Percentiles rank a stretch among this genome's conserved stretches.
These are phyloP conservation scores for Aporophyla nigra DNA, from an alignment of 2,888 invertebrate genomes.

Conservation along the genomic window DNA sequence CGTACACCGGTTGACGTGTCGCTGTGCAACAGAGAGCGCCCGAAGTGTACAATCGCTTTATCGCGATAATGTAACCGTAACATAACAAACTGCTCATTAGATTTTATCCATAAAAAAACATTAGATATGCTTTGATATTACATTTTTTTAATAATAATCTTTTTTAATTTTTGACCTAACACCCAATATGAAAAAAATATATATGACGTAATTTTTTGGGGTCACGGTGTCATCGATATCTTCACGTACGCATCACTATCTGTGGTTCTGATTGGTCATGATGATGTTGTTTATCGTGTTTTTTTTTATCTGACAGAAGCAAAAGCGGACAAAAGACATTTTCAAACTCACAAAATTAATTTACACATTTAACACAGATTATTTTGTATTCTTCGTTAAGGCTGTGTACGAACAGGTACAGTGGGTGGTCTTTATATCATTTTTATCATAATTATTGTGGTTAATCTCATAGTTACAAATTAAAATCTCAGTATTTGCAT, in stretches of 20 bases:
- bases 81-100: neutral
- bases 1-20: no score
- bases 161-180: neutral
- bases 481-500: conserved; percentile 12
- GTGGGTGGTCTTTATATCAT: neutral
- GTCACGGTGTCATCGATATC: conserved; percentile 37
- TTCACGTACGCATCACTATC: conserved; percentile 18
- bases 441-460: neutral
- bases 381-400: neutral
- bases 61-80: no score
- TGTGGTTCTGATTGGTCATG: conserved; percentile 30
- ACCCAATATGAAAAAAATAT: neutral
- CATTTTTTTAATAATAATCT: no score
- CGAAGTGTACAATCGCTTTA: no score
- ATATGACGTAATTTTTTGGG: neutral
- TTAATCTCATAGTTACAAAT: conserved; percentile 5
- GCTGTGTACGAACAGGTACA: conserved; percentile 15
- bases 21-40: no score
- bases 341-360: conserved; percentile 26
- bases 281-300: conserved; percentile 19
- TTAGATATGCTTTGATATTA: neutral
- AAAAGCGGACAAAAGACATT: conserved; percentile 24
- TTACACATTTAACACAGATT: neutral
- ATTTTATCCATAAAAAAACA: neutral
- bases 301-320: conserved; percentile 24